A percentile compares a stretch with the other conserved stretches of the same genome.
Conservation (phyloP, 2,888 invertebrate species). For the Volucella zonaria region DNA sequence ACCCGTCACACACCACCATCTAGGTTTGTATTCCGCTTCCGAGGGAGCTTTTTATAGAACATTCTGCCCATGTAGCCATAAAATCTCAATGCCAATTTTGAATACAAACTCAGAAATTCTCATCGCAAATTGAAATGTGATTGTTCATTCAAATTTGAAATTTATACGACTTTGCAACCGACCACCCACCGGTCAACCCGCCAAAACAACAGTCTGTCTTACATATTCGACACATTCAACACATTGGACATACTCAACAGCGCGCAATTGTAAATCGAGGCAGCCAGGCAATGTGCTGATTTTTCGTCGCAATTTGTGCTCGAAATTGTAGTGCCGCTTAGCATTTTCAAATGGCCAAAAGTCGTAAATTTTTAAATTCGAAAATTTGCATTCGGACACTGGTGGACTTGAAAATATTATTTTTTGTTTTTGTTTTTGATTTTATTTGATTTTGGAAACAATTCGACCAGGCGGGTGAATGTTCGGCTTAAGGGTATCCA, state of each 20-base stretch:
- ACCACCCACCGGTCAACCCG: constrained; percentile 57
- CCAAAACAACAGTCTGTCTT: constrained; percentile 14
- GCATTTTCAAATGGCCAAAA: constrained; percentile 58
- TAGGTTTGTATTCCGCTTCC: constrained; percentile 17
- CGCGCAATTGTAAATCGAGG: constrained; percentile 46
- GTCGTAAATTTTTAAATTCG: constrained; percentile 47
- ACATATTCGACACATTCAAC: constrained; percentile 13
- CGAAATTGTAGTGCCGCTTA: constrained; percentile 16
- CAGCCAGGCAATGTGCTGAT: neutral
- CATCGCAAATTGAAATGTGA: constrained; percentile 25
- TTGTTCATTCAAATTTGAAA: constrained; percentile 56
- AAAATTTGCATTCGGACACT: constrained; percentile 55
- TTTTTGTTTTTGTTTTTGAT: neutral
- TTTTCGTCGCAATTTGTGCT: constrained; percentile 47
- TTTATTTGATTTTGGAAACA: neutral
- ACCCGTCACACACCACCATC: constrained; percentile 1
- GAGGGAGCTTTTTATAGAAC: constrained; percentile 64
- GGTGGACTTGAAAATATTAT: constrained; percentile 12
- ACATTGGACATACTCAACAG: neutral
- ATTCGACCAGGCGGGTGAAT: constrained; percentile 27
- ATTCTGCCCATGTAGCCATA: constrained; percentile 46
- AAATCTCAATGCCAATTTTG: constrained; percentile 30
- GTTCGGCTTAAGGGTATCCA: constrained; percentile 32
- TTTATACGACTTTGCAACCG: constrained; percentile 16
- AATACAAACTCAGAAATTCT: constrained; percentile 35